Percentiles rank a stretch among this genome's conserved stretches.
phyloP scores from a whole-genome alignment of 2,888 invertebrate species.

The Drosophila maculinotata region DNA sequence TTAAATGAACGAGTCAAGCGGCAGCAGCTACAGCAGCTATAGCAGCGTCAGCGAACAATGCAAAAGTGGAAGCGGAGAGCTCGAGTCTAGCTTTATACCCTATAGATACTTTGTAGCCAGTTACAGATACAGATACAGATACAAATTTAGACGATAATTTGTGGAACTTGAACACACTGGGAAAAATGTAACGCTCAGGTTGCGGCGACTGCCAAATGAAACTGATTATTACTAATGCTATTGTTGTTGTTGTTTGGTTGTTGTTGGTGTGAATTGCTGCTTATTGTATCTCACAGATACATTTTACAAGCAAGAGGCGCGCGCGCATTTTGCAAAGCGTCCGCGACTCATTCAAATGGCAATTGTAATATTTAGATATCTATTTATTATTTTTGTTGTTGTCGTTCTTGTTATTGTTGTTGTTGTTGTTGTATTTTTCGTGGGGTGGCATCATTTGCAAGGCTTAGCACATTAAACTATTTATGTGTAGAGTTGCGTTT shows the following conservation, averaged over 20 bases:
- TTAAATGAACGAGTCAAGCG: constrained; percentile 77
- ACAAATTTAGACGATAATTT: constrained; percentile 40
- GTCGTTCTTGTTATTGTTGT: constrained; percentile 7
- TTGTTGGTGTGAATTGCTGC: constrained; percentile 73
- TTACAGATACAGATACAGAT: constrained; percentile 37
- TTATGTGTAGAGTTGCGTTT: constrained; percentile 72
- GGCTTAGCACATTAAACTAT: constrained; percentile 81
- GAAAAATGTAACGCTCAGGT: constrained; percentile 77
- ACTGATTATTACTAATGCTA: constrained; percentile 80
- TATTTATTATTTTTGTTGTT: constrained; percentile 34
- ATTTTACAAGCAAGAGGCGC: constrained; percentile 60
- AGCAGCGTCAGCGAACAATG: constrained; percentile 58
- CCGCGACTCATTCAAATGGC: constrained; percentile 65
- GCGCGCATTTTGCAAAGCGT: constrained; percentile 59
- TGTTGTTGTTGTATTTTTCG: constrained; percentile 19
- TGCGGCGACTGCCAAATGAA: constrained; percentile 68
- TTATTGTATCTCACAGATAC: constrained; percentile 78
- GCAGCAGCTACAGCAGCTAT: constrained; percentile 39
- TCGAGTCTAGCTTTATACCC: constrained; percentile 34
- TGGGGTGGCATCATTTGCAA: constrained; percentile 77
- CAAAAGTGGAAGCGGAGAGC: constrained; percentile 29
- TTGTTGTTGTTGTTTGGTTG: constrained; percentile 48
- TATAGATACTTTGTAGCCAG: constrained; percentile 43
- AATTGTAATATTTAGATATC: constrained; percentile 71
- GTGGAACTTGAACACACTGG: constrained; percentile 68